phyloP scores from a whole-genome alignment of 2,888 invertebrate genomes.

The Pedicia rivosa region DNA sequence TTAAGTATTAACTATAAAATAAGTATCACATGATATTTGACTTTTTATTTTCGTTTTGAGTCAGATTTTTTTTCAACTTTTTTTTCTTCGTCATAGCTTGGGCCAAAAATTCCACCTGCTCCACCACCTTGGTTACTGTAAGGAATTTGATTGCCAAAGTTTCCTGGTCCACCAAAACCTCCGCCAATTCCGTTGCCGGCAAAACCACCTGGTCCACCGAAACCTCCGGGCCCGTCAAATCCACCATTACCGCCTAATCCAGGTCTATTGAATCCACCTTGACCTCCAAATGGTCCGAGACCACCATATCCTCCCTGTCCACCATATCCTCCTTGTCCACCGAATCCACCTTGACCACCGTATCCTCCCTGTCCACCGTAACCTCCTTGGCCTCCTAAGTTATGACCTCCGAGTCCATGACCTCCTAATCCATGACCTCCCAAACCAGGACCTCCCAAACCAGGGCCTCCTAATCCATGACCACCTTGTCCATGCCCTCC shows the following conservation, averaged over 20 bases:
- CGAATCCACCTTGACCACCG: constrained; percentile 3
- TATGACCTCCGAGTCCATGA: constrained; percentile 9
- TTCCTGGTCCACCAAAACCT: not conserved
- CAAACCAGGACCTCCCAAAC: constrained; percentile 5
- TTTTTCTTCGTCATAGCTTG: no score
- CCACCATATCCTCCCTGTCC: constrained; percentile 11
- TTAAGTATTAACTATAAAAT: no score
- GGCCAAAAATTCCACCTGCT: constrained; percentile 1
- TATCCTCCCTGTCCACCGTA: constrained; percentile 2
- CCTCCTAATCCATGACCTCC: constrained; percentile 4
- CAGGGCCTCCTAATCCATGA: constrained; percentile 3
- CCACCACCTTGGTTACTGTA: constrained; percentile 1
- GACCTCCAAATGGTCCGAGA: constrained; percentile 8
- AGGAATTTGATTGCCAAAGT: not conserved
- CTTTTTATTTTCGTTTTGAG: no score
- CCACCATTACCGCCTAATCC: constrained; percentile 1
- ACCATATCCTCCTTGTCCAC: constrained; percentile 6
- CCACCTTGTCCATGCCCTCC: constrained; percentile 5
- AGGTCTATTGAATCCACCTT: no score
- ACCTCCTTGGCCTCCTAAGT: constrained; percentile 12
- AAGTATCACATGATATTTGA: no score
- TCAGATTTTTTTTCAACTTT: no score
- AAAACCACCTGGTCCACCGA: constrained; percentile 5
- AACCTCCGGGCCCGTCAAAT: constrained; percentile 9
- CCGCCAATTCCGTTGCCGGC: not conserved